phyloP scores from a whole-genome alignment of 2,888 invertebrate genomes.

The Margaritifera margaritifera region DNA sequence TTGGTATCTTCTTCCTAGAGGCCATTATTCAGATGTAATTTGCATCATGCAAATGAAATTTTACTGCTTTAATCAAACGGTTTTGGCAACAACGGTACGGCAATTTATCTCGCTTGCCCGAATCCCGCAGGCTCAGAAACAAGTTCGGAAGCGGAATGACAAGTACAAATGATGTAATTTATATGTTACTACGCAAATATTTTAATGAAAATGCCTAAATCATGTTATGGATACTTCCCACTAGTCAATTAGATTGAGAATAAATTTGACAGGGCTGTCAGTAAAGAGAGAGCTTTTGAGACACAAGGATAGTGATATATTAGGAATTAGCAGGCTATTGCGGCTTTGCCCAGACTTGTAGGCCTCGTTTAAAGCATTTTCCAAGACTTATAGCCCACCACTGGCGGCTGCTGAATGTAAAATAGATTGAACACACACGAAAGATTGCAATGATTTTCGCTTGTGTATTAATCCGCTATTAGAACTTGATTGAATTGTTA shows the following conservation, averaged over 20 bases:
- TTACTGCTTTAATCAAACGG: conserved; percentile 47
- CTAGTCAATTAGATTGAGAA: conserved; percentile 37
- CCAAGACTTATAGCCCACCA: conserved; percentile 36
- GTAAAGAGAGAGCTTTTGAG: conserved; percentile 37
- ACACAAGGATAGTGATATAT: conserved; percentile 44
- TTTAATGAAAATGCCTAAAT: conserved; percentile 42
- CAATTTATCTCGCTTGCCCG: conserved; percentile 40
- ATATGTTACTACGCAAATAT: conserved; percentile 43
- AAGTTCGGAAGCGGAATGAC: conserved; percentile 30
- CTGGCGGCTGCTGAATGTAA: conserved; percentile 40
- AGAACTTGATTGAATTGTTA: conserved; percentile 40
- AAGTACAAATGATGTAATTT: conserved; percentile 49
- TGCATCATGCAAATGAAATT: conserved; percentile 48
- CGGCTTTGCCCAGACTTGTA: conserved; percentile 38
- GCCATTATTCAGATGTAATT: conserved; percentile 44
- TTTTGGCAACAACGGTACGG: conserved; percentile 38
- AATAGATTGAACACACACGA: conserved; percentile 44
- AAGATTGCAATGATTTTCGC: conserved; percentile 43
- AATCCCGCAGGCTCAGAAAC: conserved; percentile 27
- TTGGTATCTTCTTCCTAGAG: conserved; percentile 42
- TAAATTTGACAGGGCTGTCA: conserved; percentile 44
- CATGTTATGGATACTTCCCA: conserved; percentile 29
- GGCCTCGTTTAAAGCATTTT: conserved; percentile 40
- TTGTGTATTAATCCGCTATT: conserved; percentile 39
- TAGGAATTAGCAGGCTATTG: conserved; percentile 46